A percentile compares a stretch with the other conserved stretches of the same genome.
phyloP scores from a whole-genome alignment of 2,888 invertebrate genomes.

The Dasysyrphus tricinctus region DNA sequence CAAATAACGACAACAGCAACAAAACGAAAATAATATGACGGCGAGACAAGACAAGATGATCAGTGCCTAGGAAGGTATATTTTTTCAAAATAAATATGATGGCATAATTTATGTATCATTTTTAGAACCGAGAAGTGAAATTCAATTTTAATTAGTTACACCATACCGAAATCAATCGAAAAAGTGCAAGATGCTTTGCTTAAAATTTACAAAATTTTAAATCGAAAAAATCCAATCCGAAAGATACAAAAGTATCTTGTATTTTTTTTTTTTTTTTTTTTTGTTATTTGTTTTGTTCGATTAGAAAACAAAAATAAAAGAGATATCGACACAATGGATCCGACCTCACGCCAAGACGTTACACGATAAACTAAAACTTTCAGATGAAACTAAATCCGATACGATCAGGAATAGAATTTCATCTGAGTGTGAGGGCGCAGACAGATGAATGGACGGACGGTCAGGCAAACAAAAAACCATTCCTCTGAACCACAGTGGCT shows the following conservation, averaged over 20 bases:
- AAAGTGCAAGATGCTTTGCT: neutral
- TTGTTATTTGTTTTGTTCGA: slow-evolving; percentile 60
- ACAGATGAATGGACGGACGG: slow-evolving; percentile 66
- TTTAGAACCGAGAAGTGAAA: slow-evolving; percentile 20
- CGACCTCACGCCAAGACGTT: slow-evolving; percentile 79
- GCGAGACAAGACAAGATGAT: neutral
- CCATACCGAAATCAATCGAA: slow-evolving; percentile 7
- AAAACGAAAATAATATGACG: slow-evolving; percentile 18
- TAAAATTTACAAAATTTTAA: neutral
- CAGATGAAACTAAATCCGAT: slow-evolving; percentile 78
- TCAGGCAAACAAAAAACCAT: slow-evolving; percentile 46
- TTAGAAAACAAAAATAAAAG: slow-evolving; percentile 17
- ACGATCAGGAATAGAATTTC: slow-evolving; percentile 78
- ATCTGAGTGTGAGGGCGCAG: slow-evolving; percentile 76
- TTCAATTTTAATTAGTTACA: slow-evolving; percentile 5
- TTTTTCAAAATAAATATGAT: slow-evolving; percentile 10
- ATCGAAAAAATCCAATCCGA: slow-evolving; percentile 41
- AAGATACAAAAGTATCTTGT: slow-evolving; percentile 51
- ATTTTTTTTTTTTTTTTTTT: slow-evolving; percentile 76
- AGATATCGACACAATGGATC: slow-evolving; percentile 49
- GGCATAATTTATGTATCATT: neutral
- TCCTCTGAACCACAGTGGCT: slow-evolving; percentile 31
- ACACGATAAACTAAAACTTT: slow-evolving; percentile 79
- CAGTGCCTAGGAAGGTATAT: neutral
- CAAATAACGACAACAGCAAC: neutral